phyloP scores from a whole-genome alignment of 2,797 vertebrate genomes.

The Gallirallus australis region DNA sequence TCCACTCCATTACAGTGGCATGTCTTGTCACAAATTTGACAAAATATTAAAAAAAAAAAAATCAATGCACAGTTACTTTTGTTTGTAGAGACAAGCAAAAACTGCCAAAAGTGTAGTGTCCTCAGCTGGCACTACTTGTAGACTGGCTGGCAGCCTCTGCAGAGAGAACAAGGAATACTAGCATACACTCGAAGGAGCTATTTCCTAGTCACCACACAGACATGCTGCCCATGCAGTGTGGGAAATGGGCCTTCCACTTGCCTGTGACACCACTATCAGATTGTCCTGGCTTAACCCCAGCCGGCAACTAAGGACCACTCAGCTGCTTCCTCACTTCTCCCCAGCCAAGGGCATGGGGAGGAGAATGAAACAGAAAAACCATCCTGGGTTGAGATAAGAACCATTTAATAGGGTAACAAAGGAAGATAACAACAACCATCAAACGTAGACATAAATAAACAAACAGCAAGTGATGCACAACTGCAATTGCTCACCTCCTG shows the following conservation, averaged over 20 bases:
- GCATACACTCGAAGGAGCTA: neutral
- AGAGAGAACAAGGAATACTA: neutral
- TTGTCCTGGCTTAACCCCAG: too few relatives aligned
- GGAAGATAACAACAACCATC: too few relatives aligned
- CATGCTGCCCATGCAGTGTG: neutral
- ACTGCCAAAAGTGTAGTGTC: neutral
- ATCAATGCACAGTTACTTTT: neutral
- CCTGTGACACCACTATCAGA: neutral
- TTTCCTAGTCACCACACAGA: neutral
- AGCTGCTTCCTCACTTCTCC: too few relatives aligned
- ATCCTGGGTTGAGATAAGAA: too few relatives aligned
- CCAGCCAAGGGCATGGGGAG: too few relatives aligned
- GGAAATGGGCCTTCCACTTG: neutral
- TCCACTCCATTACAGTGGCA: neutral
- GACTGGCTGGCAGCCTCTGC: constrained; percentile 15
- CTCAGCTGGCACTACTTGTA: neutral
- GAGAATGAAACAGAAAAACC: too few relatives aligned
- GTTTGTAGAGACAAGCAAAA: neutral
- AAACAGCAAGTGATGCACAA: too few relatives aligned
- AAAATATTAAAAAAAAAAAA: neutral
- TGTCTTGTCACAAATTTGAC: neutral
- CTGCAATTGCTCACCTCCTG: too few relatives aligned
- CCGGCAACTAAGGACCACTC: too few relatives aligned
- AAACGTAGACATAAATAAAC: too few relatives aligned
- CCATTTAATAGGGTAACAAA: too few relatives aligned